Percentiles rank a stretch among this genome's conserved stretches.
Conservation (phyloP, 2,888 invertebrate genomes). For the Heliconius erato region DNA sequence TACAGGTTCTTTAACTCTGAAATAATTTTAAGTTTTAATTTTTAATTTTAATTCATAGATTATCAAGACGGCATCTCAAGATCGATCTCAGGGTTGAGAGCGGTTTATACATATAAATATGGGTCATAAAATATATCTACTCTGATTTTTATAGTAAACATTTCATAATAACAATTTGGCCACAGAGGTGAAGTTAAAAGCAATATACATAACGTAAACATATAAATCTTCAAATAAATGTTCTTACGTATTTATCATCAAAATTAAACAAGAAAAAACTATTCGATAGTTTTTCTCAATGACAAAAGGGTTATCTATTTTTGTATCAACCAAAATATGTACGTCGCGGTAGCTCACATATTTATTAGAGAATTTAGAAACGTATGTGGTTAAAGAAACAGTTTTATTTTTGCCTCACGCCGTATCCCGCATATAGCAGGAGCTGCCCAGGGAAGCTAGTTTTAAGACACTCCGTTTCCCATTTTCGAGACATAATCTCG, state of each 20-base stretch:
- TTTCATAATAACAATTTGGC: too few species aligned
- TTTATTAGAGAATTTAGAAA: background rate
- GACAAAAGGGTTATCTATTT: constrained; percentile 19
- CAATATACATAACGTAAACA: background rate
- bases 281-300: background rate
- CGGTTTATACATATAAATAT: too few species aligned
- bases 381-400: background rate
- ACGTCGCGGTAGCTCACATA: background rate
- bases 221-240: background rate
- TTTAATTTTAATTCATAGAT: too few species aligned
- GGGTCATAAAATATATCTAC: too few species aligned
- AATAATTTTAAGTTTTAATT: too few species aligned
- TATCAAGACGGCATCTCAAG: too few species aligned
- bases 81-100: too few species aligned
- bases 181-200: too few species aligned
- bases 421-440: background rate
- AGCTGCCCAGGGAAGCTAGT: too few species aligned
- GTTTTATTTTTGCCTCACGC: background rate
- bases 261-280: background rate
- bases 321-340: background rate
- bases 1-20: too few species aligned
- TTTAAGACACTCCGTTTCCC: background rate
- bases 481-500: background rate
- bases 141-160: too few species aligned
- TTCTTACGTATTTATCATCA: background rate